phyloP scores from a whole-genome alignment of 2,113 vertebrate genomes.

The Ptyas mucosa region DNA sequence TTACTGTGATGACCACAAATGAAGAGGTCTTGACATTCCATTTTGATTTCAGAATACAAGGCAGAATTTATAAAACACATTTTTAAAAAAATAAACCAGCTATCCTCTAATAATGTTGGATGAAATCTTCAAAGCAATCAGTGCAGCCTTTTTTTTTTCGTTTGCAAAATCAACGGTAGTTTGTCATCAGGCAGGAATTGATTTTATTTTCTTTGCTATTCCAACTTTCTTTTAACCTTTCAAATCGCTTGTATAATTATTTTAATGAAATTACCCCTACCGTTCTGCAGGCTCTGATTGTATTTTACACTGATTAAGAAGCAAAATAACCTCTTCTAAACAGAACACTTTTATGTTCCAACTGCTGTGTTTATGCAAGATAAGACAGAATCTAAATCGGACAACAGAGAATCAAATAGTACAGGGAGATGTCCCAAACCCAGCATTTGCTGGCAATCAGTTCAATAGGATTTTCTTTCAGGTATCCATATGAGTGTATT shows the following conservation, averaged over 20 bases:
- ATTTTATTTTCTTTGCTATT: background rate
- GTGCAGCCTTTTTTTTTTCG: background rate
- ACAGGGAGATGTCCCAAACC: background rate
- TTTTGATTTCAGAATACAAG: conserved; percentile 50
- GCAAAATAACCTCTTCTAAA: conserved; percentile 47
- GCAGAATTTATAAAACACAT: conserved; percentile 41
- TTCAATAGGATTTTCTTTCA: background rate
- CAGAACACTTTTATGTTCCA: conserved; percentile 51
- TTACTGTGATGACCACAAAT: conserved; percentile 61
- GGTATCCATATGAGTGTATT: background rate
- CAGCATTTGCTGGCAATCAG: background rate
- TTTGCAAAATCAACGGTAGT: conserved; percentile 26
- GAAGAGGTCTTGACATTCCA: conserved; percentile 59
- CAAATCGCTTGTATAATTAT: conserved; percentile 31
- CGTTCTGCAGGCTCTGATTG: conserved; percentile 19
- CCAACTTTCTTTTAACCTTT: conserved; percentile 31
- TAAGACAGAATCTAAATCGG: conserved; percentile 24
- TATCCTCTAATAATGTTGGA: conserved; percentile 3
- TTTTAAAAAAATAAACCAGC: background rate
- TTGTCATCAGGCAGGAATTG: conserved; percentile 19
- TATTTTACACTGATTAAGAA: conserved; percentile 30
- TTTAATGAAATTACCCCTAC: conserved; percentile 35
- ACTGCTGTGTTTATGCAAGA: conserved; percentile 19
- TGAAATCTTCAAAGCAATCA: conserved; percentile 7
- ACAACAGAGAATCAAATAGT: background rate